Evolutionary conservation across 1,140 invertebrate species (phyloP), one percentile per base, ranked within the genome.

Genomic region (Hylyphantes graminicola): DNA sequence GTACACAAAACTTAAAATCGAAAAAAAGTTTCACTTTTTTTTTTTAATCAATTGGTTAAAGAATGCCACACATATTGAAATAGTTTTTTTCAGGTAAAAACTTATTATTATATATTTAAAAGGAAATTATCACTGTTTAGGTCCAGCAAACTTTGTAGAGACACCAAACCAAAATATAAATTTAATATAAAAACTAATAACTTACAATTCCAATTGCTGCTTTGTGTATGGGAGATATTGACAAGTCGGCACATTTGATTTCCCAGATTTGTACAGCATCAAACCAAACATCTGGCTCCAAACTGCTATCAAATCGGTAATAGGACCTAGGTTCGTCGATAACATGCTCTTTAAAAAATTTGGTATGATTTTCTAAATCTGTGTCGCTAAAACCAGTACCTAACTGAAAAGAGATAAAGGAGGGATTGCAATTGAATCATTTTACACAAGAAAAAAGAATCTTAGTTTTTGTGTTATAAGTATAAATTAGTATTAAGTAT

Each of bases 321-420:
- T 99, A 99, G 0, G 93, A 92, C 88, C 94, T 95, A 0, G 96
- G 93, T 12, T 63, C 67, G 74, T 92, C 89, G 72, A 97, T 94
- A 7, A 95, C 89, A 86, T 96, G 93, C 10, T 94, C 90, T 86
- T 96, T 94, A 7, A 99, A 92, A 85, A 93, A 93, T 5, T 88
- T 93, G 0, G 94, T 93, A 88, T 97, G 94, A 12, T 91, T 91
- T 68, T 89, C 94, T 17, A 99, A 91, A 88, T 95, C 94, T 80
- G 98, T 97, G 90, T 99, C 98, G 81, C 93, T 95, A 89, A 99
- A 99, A 73, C 98, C 98, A 68, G 98, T 99, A 75, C 98, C 98
- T 90, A 99, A 95, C 94, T 98, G 90, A 88, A 87, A 87, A 80
- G 5, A n/a, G 12, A 73, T 35, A 15, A 79, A n/a, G 63, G 51